phyloP scores from a whole-genome alignment of 2,888 invertebrate species.

The Holacanthella duospinosa region DNA sequence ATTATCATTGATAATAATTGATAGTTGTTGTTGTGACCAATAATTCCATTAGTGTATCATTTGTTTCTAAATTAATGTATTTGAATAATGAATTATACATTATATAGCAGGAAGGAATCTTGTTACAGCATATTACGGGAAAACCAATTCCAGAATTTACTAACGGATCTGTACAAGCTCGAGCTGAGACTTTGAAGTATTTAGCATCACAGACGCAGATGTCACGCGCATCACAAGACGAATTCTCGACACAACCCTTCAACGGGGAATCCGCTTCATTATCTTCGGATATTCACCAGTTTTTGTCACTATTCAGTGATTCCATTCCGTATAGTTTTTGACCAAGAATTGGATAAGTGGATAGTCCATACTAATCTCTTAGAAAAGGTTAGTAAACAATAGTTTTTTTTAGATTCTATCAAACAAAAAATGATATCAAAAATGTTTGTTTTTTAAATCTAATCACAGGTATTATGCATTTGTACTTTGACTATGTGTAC shows the following conservation, averaged over 20 bases:
- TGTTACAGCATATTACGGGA: too few species aligned
- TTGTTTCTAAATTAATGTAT: too few species aligned
- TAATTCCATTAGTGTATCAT: too few species aligned
- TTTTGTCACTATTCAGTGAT: constrained; percentile 1
- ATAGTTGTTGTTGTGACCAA: too few species aligned
- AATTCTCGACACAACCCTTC: constrained; percentile 7
- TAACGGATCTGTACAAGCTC: too few species aligned
- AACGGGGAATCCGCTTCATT: background rate
- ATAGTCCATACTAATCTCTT: background rate
- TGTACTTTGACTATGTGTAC: background rate
- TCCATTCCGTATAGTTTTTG: constrained; percentile 6
- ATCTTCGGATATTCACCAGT: background rate
- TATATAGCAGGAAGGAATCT: too few species aligned
- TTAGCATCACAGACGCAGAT: constrained; percentile 6
- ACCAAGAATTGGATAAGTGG: background rate
- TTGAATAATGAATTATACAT: too few species aligned
- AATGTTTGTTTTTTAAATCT: background rate
- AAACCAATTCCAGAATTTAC: too few species aligned
- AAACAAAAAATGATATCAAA: background rate
- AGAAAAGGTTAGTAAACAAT: background rate
- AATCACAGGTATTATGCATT: background rate
- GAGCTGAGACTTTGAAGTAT: background rate
- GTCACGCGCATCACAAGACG: background rate
- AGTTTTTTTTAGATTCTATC: background rate
- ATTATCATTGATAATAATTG: too few species aligned